A percentile compares a stretch with the other conserved stretches of the same genome.
Evolutionary conservation across 2,888 invertebrate genomes (phyloP).

Genomic region (Euclidia mi): DNA sequence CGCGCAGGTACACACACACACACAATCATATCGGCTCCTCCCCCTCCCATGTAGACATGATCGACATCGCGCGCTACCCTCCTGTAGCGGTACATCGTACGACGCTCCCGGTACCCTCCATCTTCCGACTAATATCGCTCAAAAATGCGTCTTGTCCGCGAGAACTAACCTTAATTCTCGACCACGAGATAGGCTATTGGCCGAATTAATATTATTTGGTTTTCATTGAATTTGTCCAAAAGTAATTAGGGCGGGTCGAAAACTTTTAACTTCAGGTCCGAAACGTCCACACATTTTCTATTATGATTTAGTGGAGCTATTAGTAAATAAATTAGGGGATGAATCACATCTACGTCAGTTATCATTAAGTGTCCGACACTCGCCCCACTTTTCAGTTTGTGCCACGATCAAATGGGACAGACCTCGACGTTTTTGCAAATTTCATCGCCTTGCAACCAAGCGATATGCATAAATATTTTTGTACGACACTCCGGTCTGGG

Average conservation of each 20-base stretch:
- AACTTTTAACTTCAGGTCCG: not conserved
- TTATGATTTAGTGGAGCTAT: slow-evolving; percentile 11
- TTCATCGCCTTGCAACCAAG: not conserved
- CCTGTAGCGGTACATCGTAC: too few species aligned
- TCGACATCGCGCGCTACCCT: too few species aligned
- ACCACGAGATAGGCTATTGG: too few species aligned
- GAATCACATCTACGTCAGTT: slow-evolving; percentile 53
- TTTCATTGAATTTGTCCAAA: too few species aligned
- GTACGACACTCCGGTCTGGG: slow-evolving; percentile 43
- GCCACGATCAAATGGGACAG: slow-evolving; percentile 57
- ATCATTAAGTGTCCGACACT: slow-evolving; percentile 54
- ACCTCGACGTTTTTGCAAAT: slow-evolving; percentile 28
- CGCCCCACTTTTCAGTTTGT: slow-evolving; percentile 47
- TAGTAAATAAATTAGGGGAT: slow-evolving; percentile 28
- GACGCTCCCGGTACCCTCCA: too few species aligned
- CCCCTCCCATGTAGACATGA: slow-evolving; percentile 20
- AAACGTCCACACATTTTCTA: slow-evolving; percentile 1
- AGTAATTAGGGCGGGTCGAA: not conserved
- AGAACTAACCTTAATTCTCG: not conserved
- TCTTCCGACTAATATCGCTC: too few species aligned
- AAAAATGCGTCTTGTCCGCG: not conserved
- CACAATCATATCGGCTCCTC: slow-evolving; percentile 24
- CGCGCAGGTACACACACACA: slow-evolving; percentile 87
- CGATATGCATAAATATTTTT: not conserved
- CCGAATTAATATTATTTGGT: too few species aligned